Evolutionary conservation across 2,888 invertebrate genomes (phyloP), one percentile per base, ranked within the genome.

Genomic region (Gymnoscelis rufifasciata): DNA sequence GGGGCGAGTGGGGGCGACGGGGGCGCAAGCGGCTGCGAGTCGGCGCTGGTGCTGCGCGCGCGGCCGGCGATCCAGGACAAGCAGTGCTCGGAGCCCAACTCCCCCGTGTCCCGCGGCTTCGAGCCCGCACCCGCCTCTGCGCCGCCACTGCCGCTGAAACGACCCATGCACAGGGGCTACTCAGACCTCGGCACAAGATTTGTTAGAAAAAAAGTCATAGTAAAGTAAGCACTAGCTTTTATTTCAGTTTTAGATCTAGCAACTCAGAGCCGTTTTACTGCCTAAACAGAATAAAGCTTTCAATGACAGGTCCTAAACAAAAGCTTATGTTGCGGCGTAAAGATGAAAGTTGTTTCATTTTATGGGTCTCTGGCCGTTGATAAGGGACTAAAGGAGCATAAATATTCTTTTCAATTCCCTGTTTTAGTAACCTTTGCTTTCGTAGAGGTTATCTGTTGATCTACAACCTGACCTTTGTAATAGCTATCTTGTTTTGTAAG

Each of bases 131-230:
- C 88, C 15, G 73, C 83, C 35, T 80, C 88, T 26, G 88, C 81
- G 29, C 75, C 81, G 19, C 79, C 87, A 12, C 59, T 77, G 54
- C 76, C 72, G 8, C 79, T 82, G 53, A 88, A 89, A 54, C 79
- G 90, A 54, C 92, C 91, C 42, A 92, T 92, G 90, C 90, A 92
- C 70, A 82, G 92, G 51, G 92, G 92, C 27, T 92, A 91, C 74
- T 94, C 94, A 30, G 95, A 95, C 74, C 90, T 95, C 60, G 93
- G 94, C 57, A 93, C 92, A 74, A 90, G 95, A 72, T 93, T 94
- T 64, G 78, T 82, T 69, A 93, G 94, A 74, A 96, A 96, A 83
- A 92, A 94, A 79, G 95, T 95, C 47, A 95, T 95, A 38, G 91
- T 95, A 67, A 93, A 95, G 94, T 94, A 76, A 83, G 81, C 14